These are phyloP conservation scores for Caenorhabditis virilis DNA, from an alignment of 2,888 invertebrate species.

Conservation along the genomic window DNA sequence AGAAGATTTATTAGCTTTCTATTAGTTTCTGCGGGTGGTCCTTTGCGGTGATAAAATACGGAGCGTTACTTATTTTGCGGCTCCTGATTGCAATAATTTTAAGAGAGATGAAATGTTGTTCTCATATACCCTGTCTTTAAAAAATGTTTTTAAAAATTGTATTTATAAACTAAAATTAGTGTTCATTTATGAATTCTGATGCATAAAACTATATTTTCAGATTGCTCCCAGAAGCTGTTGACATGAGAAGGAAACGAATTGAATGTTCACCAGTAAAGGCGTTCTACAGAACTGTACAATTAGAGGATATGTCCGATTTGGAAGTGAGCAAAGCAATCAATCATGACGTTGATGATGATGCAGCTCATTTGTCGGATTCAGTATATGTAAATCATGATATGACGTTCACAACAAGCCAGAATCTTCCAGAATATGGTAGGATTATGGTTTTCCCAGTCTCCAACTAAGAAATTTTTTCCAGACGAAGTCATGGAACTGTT, in stretches of 20 bases:
- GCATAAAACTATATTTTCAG: too few relatives aligned
- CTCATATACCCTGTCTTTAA: too few relatives aligned
- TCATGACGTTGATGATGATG: constrained; percentile 35
- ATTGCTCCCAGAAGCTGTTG: constrained; percentile 23
- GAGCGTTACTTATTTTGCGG: too few relatives aligned
- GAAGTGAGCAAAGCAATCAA: constrained; percentile 44
- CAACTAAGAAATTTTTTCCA: constrained; percentile 15
- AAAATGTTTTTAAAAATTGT: too few relatives aligned
- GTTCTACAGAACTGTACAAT: constrained; percentile 48
- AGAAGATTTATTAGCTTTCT: too few relatives aligned
- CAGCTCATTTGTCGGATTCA: constrained; percentile 47
- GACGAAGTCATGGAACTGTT: constrained; percentile 54
- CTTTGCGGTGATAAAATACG: too few relatives aligned
- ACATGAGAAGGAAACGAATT: constrained; percentile 34
- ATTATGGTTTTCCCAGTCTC: neutral
- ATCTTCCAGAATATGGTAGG: constrained; percentile 49
- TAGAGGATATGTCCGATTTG: constrained; percentile 46
- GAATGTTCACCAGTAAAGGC: constrained; percentile 48
- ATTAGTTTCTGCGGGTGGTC: too few relatives aligned
- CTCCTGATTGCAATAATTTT: too few relatives aligned
- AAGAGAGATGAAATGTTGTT: neutral
- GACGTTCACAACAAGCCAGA: constrained; percentile 16
- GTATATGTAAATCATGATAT: constrained; percentile 53
- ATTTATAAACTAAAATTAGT: too few relatives aligned
- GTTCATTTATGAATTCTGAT: too few relatives aligned